phyloP scores from a whole-genome alignment of 2,113 vertebrate species.

The Narcine bancroftii region DNA sequence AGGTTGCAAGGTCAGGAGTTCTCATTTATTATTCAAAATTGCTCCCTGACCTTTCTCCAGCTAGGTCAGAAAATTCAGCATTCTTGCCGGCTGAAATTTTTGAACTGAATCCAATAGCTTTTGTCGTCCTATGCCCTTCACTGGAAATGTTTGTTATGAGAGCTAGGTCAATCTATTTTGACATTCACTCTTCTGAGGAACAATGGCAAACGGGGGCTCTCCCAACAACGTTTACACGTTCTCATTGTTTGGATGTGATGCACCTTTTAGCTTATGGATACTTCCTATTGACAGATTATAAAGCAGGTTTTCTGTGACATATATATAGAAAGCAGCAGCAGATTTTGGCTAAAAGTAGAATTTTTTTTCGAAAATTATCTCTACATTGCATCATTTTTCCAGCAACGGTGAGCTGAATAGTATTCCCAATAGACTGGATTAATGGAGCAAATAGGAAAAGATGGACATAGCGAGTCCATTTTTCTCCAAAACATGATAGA shows the following conservation, averaged over 20 bases:
- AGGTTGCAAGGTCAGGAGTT: slow-evolving; percentile 65
- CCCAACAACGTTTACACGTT: slow-evolving; percentile 22
- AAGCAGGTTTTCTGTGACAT: not conserved
- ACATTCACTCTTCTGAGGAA: slow-evolving; percentile 15
- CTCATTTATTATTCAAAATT: slow-evolving; percentile 77
- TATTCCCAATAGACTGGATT: slow-evolving; percentile 23
- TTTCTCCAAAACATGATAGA: slow-evolving; percentile 35
- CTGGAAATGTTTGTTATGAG: slow-evolving; percentile 31
- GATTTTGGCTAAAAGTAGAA: not conserved
- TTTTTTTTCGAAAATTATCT: slow-evolving; percentile 17
- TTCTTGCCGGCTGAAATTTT: slow-evolving; percentile 54
- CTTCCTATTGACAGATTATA: slow-evolving; percentile 11
- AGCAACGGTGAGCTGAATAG: slow-evolving; percentile 23
- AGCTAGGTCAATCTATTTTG: slow-evolving; percentile 31
- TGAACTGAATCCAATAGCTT: slow-evolving; percentile 53
- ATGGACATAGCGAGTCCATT: slow-evolving; percentile 33
- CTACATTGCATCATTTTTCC: not conserved
- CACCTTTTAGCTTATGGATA: not conserved
- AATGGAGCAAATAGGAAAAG: slow-evolving; percentile 36
- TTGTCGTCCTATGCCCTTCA: slow-evolving; percentile 37
- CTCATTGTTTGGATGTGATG: slow-evolving; percentile 5
- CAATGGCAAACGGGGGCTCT: not conserved
- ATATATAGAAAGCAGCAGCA: not conserved
- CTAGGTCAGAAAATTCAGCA: slow-evolving; percentile 55
- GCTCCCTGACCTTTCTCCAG: slow-evolving; percentile 66